Base-by-base conservation (phyloP, 64 coral and sea anemone genomes). In the Pocillopora damicornis region DNA sequence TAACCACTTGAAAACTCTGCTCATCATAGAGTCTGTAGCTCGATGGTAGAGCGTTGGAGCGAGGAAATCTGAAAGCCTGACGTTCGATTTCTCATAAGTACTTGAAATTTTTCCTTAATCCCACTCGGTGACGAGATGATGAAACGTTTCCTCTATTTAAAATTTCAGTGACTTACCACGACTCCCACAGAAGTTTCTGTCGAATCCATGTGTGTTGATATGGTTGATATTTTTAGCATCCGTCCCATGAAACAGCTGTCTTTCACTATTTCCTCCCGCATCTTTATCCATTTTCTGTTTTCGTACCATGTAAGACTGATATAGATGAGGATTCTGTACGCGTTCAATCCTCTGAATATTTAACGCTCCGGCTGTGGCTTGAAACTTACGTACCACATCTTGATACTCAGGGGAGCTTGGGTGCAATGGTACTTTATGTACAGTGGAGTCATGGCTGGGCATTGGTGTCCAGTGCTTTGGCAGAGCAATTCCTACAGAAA, bases 241-340 rank as follows among this genome's bases (percentile, higher is more conserved):
- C 1, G 80, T 83, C 13, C 80, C 80, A 68, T 83, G 63, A 16
- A 83, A 83, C 62, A 83, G 17, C 62, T 71, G 80, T 45, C 18
- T 18, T 69, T 83, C 80, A 37, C 9, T 83, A 23, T 83, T 68
- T 83, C 80, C 35, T 45, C 63, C 80, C 66, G 22, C 51, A 18
- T 68, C 80, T 42, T 83, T 42, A n/a, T 67, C 63, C 61, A 83
- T 83, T 37, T 57, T 83, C 62, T 83, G 18, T 51, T 83, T 83
- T 69, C 80, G 22, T 63, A 83, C 61, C 80, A 69, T 45, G 61
- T 69, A 69, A 22, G 35, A 23, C 63, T 83, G 35, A 20, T 83
- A 83, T 22, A 83, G 80, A 83, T 83, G 80, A 42, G 80, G 63
- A 67, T 83, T 83, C 37, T 83, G 80, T 10, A 83, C 37, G 67